phyloP scores from a whole-genome alignment of 2,797 vertebrate species.

The Lithobates sylvaticus region DNA sequence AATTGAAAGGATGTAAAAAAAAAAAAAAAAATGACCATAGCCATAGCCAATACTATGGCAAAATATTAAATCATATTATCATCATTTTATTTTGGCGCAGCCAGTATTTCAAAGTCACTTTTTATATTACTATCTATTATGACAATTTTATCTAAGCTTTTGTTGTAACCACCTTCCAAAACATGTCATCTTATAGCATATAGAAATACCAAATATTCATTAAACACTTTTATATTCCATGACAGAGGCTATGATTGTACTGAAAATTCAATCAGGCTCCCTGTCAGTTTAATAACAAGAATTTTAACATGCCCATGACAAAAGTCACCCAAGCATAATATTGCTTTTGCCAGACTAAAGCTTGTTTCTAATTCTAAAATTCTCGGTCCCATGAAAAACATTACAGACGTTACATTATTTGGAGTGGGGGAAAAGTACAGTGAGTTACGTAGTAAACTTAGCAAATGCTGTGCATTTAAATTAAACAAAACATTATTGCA shows the following conservation, averaged over 20 bases:
- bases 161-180: conserved; percentile 60
- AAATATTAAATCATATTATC: background rate
- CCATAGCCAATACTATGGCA: background rate
- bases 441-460: conserved; percentile 58
- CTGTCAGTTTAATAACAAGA: conserved; percentile 68
- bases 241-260: conserved; percentile 67
- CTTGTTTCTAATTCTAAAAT: conserved; percentile 64
- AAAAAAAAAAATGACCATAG: too few species aligned
- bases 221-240: conserved; percentile 69
- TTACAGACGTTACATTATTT: conserved; percentile 61
- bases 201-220: conserved; percentile 71
- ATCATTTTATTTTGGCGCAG: background rate
- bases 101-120: conserved; percentile 4
- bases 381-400: conserved; percentile 66
- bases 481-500: conserved; percentile 67
- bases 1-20: background rate
- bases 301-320: conserved; percentile 71
- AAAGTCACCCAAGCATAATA: conserved; percentile 70
- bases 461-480: conserved; percentile 61
- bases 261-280: conserved; percentile 72
- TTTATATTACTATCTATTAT: conserved; percentile 22
- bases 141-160: conserved; percentile 39
- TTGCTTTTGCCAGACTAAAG: conserved; percentile 69
- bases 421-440: conserved; percentile 49
- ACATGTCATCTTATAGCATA: conserved; percentile 61